Percentiles rank a stretch among this genome's conserved stretches.
phyloP scores from a whole-genome alignment of 2,888 invertebrate genomes.

The Ochropacha duplaris region DNA sequence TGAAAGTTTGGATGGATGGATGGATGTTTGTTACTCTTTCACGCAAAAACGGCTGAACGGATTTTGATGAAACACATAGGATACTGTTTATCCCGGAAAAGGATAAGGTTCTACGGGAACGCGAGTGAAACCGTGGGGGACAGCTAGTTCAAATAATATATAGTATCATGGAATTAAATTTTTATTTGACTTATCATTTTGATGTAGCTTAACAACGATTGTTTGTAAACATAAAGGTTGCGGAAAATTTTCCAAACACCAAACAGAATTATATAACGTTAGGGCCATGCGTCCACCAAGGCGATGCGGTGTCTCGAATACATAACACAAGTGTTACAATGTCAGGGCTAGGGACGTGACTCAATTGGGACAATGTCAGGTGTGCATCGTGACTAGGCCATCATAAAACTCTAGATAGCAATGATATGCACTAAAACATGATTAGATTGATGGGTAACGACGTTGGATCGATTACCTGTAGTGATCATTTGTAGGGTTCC shows the following conservation, averaged over 20 bases:
- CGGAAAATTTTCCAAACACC: neutral
- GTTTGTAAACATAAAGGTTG: neutral
- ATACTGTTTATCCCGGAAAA: too few species aligned
- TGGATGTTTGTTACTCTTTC: too few species aligned
- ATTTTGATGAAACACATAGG: too few species aligned
- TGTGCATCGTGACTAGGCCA: conserved; percentile 39
- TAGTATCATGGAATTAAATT: too few species aligned
- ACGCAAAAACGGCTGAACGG: too few species aligned
- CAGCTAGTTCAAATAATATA: too few species aligned
- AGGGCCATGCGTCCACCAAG: conserved; percentile 17
- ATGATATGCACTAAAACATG: neutral
- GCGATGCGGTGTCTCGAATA: neutral
- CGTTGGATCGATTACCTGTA: too few species aligned
- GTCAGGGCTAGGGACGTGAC: conserved; percentile 57
- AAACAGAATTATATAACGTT: conserved; percentile 2
- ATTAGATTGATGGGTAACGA: neutral
- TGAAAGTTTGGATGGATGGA: too few species aligned
- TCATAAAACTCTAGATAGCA: neutral
- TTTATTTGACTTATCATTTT: too few species aligned
- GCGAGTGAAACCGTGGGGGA: too few species aligned
- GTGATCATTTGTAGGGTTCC: too few species aligned
- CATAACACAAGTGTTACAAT: conserved; percentile 44
- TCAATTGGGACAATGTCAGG: conserved; percentile 60
- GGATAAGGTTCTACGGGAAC: too few species aligned
- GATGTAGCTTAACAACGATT: neutral